These are phyloP conservation scores for Cygnus buccinator DNA, from an alignment of 2,113 vertebrate genomes.

Conservation along the genomic window DNA sequence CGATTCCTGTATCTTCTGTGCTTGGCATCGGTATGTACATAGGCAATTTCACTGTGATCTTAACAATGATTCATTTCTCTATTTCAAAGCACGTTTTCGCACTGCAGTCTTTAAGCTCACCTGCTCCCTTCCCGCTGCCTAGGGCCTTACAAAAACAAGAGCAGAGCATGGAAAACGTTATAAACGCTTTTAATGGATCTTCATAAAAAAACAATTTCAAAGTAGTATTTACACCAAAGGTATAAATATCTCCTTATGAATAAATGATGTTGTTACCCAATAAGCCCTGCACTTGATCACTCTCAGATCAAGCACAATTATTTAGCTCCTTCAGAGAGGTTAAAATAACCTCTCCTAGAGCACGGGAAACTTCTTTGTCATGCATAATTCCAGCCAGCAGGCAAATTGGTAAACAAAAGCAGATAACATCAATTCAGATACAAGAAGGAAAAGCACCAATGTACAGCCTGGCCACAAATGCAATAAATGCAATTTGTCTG, in stretches of 20 bases:
- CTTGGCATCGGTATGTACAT: not conserved
- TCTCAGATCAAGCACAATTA: not conserved
- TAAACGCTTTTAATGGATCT: not conserved
- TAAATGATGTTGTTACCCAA: not conserved
- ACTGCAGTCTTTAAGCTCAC: not conserved
- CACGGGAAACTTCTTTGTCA: not conserved
- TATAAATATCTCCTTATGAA: slow-evolving; percentile 1
- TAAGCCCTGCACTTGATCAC: not conserved
- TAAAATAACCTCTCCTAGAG: not conserved
- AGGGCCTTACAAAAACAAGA: not conserved
- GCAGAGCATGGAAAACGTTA: not conserved
- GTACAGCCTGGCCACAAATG: not conserved
- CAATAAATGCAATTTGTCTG: not conserved
- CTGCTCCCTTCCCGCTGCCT: not conserved
- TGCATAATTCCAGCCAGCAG: slow-evolving; percentile 4
- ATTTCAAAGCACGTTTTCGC: not conserved
- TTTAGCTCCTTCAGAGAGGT: slow-evolving; percentile 9
- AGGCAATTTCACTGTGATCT: not conserved
- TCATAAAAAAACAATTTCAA: not conserved
- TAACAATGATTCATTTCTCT: not conserved
- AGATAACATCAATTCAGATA: not conserved
- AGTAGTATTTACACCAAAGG: not conserved
- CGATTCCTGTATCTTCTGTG: not conserved
- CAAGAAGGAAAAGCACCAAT: not conserved
- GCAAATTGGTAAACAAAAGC: not conserved